Conservation (phyloP, 2,797 vertebrate species). For the Thalassophryne amazonica region DNA sequence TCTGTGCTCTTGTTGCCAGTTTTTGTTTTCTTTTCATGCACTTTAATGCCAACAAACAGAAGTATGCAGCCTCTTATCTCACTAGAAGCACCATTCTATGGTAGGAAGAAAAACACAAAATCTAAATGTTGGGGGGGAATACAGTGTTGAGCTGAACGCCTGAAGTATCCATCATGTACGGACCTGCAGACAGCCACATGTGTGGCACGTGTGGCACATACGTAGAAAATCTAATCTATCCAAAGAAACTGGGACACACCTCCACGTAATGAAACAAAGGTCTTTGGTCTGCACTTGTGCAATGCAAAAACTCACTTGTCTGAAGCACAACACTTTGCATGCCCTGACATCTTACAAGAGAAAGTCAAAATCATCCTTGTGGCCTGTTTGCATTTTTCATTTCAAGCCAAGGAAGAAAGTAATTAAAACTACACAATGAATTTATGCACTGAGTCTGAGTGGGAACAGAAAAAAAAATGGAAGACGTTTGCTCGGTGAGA, state of each 20-base stretch:
- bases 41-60: slow-evolving; percentile 4
- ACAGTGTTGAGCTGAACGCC: not conserved
- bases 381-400: slow-evolving; percentile 8
- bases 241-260: slow-evolving; percentile 24
- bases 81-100: slow-evolving; percentile 3
- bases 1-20: not conserved
- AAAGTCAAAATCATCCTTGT: slow-evolving; percentile 6
- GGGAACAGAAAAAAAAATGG: no score
- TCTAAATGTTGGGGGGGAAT: not conserved
- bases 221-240: slow-evolving; percentile 6
- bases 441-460: no score
- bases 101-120: slow-evolving; percentile 8
- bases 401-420: slow-evolving; percentile 2
- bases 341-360: slow-evolving; percentile 4
- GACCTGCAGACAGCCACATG: slow-evolving; percentile 6
- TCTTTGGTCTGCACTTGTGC: slow-evolving; percentile 1
- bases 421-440: slow-evolving; percentile 4
- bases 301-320: not conserved
- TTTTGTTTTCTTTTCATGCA: slow-evolving; percentile 17
- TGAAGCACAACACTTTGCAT: slow-evolving; percentile 19
- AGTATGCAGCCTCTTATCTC: not conserved
- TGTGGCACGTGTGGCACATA: slow-evolving; percentile 11
- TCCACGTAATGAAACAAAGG: not conserved
- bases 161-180: not conserved
- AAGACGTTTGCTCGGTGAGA: no score